Conservation (phyloP, 2,888 invertebrate genomes). For the Ophioninae sp. region DNA sequence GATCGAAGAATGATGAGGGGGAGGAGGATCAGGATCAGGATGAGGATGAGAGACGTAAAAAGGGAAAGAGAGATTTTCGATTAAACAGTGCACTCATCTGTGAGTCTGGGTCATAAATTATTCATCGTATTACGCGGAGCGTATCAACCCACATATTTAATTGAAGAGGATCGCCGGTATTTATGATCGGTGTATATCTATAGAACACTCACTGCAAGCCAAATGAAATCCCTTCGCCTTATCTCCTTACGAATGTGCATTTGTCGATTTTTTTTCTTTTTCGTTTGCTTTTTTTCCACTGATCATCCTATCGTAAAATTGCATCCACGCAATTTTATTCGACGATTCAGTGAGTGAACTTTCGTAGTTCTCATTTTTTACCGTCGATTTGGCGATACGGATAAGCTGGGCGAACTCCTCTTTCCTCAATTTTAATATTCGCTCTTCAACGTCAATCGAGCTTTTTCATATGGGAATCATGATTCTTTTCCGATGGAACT, state of each 20-base stretch:
- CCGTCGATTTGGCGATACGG: no score
- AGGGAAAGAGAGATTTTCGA: constrained; percentile 28
- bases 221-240: constrained; percentile 15
- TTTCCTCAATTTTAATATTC: no score
- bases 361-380: no score
- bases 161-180: constrained; percentile 45
- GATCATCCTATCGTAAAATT: background rate
- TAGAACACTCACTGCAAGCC: background rate
- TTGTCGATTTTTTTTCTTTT: no score
- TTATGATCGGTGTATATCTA: constrained; percentile 1
- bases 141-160: constrained; percentile 63
- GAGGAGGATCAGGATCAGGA: background rate
- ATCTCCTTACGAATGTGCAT: background rate
- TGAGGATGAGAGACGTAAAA: constrained; percentile 9
- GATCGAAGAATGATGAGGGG: no score
- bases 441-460: no score
- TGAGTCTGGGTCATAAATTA: constrained; percentile 53
- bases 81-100: constrained; percentile 55
- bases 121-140: constrained; percentile 60
- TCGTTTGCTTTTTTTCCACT: background rate
- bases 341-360: no score
- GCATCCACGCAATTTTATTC: background rate
- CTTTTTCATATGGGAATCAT: no score
- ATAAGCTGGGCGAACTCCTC: no score
- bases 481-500: no score